Evolutionary conservation across 2,797 vertebrate species (phyloP).

Genomic region (Ctenochaetus hawaiiensis): DNA sequence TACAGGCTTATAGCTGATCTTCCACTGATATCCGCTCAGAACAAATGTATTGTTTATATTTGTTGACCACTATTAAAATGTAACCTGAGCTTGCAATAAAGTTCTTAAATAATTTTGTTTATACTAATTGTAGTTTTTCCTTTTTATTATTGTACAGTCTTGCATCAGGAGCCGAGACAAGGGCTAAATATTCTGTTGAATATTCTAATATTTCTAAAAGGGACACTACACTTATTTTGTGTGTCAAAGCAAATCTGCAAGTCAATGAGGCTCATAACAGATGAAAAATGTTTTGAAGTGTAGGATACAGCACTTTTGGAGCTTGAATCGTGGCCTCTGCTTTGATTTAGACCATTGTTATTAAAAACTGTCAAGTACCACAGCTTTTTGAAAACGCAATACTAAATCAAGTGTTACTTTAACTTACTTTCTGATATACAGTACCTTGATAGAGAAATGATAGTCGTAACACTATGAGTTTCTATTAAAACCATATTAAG

Average conservation of each 20-base stretch:
- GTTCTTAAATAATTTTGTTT: constrained; percentile 57
- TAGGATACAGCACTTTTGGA: not conserved
- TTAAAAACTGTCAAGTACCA: not conserved
- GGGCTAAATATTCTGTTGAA: not conserved
- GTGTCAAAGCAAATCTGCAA: not conserved
- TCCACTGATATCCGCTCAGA: constrained; percentile 31
- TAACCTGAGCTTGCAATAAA: constrained; percentile 73
- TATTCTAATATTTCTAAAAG: not conserved
- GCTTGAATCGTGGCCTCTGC: not conserved
- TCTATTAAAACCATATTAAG: not conserved
- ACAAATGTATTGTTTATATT: constrained; percentile 36
- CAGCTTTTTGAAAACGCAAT: not conserved
- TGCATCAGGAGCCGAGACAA: not conserved
- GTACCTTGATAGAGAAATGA: not conserved
- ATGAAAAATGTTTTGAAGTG: not conserved
- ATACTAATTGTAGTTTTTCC: constrained; percentile 16
- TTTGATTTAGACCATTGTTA: not conserved
- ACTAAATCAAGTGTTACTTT: not conserved
- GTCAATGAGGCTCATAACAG: not conserved
- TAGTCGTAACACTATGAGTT: not conserved
- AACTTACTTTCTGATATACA: not conserved
- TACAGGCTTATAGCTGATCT: constrained; percentile 19
- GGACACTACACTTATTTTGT: not conserved
- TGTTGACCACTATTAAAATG: constrained; percentile 53
- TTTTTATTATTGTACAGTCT: not conserved